Evolutionary conservation across 2,797 vertebrate genomes (phyloP), one percentile per base, ranked within the genome.

Genomic region (Spinus olivaceus): DNA sequence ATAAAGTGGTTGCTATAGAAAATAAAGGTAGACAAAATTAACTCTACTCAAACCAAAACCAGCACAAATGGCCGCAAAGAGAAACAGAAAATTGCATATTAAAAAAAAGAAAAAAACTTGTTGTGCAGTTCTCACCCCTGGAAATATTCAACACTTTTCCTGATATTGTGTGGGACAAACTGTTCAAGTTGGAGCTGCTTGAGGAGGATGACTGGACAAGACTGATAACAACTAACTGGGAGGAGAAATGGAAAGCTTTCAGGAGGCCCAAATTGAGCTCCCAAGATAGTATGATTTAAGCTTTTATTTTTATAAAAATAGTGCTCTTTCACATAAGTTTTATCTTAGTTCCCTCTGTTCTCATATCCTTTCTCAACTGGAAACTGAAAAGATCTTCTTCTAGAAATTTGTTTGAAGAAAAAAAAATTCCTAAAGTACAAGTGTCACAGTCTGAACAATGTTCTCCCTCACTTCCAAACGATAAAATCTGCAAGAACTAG

Each of bases 61-160:
- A 46, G 18, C 6, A 60, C 6, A 81, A 88, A 41, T 16, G 6
- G 15, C 9, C 23, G 70, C 6, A 46, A 86, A 54, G 2, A 15
- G 7, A 67, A 76, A 66, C 27, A 50, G 5, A 10, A 76, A 73
- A 61, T 56, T 20, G 12, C 4, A 64, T 5, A 25, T 28, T 4
- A 24, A 49, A 37, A 66, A 35, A 57, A 42, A 67, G 33, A 28
- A 3, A 32, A 35, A 42, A 3, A 0, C 0, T 8, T 24, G 49
- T 5, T 67, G 10, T 30, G 8, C 6, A 47, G 8, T 37, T 70
- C 56, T 22, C 8, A 15, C 6, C 6, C 10, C 7, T n/a, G 13
- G 14, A 63, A 17, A 46, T 54, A 50, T 14, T n/a, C 18, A 69
- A 9, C 5, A 30, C 12, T 59, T 33, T 14, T 13, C 12, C 21